Evolutionary conservation across 2,888 invertebrate species (phyloP), one percentile per base, ranked within the genome.

Genomic region (Halocaridina rubra): DNA sequence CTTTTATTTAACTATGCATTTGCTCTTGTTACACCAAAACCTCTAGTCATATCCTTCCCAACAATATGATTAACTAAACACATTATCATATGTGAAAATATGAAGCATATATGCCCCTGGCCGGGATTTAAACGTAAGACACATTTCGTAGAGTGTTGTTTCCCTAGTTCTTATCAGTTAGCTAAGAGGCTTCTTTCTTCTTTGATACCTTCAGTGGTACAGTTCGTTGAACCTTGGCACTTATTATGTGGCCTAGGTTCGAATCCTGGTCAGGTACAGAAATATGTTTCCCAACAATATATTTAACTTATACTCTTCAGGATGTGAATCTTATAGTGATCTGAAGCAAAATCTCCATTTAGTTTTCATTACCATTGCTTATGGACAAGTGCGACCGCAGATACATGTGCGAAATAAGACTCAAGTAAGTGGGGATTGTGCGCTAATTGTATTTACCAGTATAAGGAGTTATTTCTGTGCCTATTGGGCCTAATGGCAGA

Each of bases 361-460:
- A 0, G 80, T 86, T 10, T 86, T 86, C 59, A 46, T 71, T 10
- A 80, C 86, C 24, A 79, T 86, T n/a, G 59, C 67, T 0, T 72
- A 61, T 10, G 79, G 74, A 33, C 77, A 82, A 32, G 33, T 86
- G 13, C 75, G 82, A 4, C 86, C 86, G 19, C 82, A 82, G 75
- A 82, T 86, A 32, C 86, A 82, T 29, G 80, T 76, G 8, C 80
- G 82, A 32, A 86, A 79, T 57, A 69, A 32, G 32, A 82, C 86
- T 30, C 78, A 86, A 80, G 86, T 86, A 53, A 2, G 85, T 13
- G 8, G 16, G n/a, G n/a, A n/a, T n/a, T n/a, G n/a, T n/a, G n/a
- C n/a, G n/a, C n/a, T n/a, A n/a, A n/a, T n/a, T n/a, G n/a, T n/a
- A n/a, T n/a, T n/a, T n/a, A n/a, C n/a, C n/a, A n/a, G n/a, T n/a